Conservation (phyloP, 1,140 invertebrate genomes). For the Drosophila pandora region DNA sequence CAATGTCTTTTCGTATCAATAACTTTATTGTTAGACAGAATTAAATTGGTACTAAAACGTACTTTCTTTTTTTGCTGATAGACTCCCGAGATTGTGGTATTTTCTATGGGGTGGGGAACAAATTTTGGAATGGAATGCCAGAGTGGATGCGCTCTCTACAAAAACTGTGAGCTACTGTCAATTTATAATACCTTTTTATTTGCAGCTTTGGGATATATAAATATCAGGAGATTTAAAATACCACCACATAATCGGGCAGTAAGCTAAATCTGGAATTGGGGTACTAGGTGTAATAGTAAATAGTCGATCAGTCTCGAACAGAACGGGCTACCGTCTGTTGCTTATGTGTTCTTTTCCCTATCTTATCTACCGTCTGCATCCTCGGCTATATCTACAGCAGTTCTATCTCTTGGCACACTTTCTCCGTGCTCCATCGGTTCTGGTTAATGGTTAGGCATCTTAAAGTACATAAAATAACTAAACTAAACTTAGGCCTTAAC, state of each 20-base stretch:
- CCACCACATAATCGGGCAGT: neutral
- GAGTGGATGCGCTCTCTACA: neutral
- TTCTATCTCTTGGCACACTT: conserved; percentile 37
- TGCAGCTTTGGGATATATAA: conserved; percentile 15
- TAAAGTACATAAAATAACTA: conserved; percentile 25
- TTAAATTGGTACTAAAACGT: conserved; percentile 44
- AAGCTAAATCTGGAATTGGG: conserved; percentile 30
- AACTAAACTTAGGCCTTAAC: conserved; percentile 45
- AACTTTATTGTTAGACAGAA: conserved; percentile 31
- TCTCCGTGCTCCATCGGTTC: conserved; percentile 10
- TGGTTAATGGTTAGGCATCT: conserved; percentile 15
- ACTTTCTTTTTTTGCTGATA: conserved; percentile 8
- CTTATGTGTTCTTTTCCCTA: conserved; percentile 33
- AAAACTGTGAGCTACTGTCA: conserved; percentile 12
- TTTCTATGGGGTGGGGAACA: neutral
- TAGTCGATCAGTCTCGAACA: conserved; percentile 67
- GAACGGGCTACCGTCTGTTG: conserved; percentile 30
- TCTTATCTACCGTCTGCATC: conserved; percentile 29
- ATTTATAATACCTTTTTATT: conserved; percentile 39
- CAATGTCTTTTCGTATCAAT: neutral
- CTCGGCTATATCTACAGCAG: conserved; percentile 45
- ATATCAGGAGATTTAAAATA: conserved; percentile 15
- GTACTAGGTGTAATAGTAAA: conserved; percentile 13
- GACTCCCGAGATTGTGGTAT: neutral
- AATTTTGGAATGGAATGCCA: conserved; percentile 12